A percentile compares a stretch with the other conserved stretches of the same genome.
These are phyloP conservation scores for Wasmannia auropunctata DNA, from an alignment of 1,140 invertebrate genomes.

Conservation along the genomic window DNA sequence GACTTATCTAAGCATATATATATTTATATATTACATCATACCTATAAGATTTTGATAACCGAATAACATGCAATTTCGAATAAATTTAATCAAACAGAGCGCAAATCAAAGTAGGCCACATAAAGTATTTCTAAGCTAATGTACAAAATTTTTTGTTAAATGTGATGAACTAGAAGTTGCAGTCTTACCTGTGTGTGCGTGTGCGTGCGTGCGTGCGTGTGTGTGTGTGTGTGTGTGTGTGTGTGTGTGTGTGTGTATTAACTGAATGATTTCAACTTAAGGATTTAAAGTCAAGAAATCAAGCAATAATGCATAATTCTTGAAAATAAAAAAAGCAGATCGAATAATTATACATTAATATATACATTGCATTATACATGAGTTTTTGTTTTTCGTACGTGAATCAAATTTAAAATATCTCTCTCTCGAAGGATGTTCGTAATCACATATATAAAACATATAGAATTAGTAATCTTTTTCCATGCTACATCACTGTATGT, in stretches of 20 bases:
- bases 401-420: slow-evolving; percentile 28
- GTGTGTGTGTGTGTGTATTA: too few species aligned
- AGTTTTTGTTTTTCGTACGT: neutral
- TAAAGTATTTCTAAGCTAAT: neutral
- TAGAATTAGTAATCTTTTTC: neutral
- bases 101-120: slow-evolving; percentile 21
- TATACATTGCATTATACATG: slow-evolving; percentile 15
- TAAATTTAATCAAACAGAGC: neutral
- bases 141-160: slow-evolving; percentile 19
- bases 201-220: too few species aligned
- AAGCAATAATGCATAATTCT: slow-evolving; percentile 7
- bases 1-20: neutral
- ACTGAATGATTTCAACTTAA: neutral
- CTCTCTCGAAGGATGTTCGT: neutral
- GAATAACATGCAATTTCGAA: neutral
- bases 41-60: slow-evolving; percentile 15
- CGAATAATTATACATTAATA: slow-evolving; percentile 3
- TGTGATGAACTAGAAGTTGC: slow-evolving; percentile 1
- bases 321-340: neutral
- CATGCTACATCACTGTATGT: neutral
- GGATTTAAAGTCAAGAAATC: neutral
- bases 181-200: neutral
- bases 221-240: too few species aligned
- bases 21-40: slow-evolving; percentile 25
- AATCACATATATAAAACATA: slow-evolving; percentile 13